Conservation (phyloP, 2,113 vertebrate genomes). For the Benitochromis conjunctus region DNA sequence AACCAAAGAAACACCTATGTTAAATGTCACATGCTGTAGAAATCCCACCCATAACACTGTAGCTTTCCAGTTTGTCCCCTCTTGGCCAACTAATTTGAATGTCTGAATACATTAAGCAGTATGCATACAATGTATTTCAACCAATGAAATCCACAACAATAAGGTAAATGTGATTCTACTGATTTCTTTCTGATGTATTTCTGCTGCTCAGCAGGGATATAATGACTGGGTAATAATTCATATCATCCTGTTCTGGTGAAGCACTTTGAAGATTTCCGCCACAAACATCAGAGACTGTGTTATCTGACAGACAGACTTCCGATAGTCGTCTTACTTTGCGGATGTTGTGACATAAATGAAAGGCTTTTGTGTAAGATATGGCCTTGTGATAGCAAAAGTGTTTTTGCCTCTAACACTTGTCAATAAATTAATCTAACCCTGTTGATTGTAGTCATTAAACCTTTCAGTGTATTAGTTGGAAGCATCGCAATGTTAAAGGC, state of each 20-base stretch:
- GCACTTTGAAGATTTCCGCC: not conserved
- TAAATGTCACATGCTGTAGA: not conserved
- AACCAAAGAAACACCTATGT: constrained; percentile 17
- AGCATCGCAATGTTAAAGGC: not conserved
- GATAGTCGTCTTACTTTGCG: not conserved
- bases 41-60: not conserved
- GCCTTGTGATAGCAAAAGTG: not conserved
- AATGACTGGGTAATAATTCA: not conserved
- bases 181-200: not conserved
- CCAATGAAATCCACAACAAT: not conserved
- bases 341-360: not conserved
- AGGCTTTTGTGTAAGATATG: not conserved
- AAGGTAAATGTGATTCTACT: not conserved
- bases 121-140: not conserved
- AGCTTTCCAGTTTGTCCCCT: not conserved
- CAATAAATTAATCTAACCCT: not conserved
- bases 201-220: not conserved
- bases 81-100: not conserved
- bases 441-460: not conserved
- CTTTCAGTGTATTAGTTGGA: not conserved
- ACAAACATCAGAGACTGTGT: not conserved
- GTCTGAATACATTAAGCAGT: not conserved
- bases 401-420: not conserved
- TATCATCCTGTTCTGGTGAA: not conserved
- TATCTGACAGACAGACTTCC: not conserved